phyloP scores from a whole-genome alignment of 2,113 vertebrate species.

The Natator depressus region DNA sequence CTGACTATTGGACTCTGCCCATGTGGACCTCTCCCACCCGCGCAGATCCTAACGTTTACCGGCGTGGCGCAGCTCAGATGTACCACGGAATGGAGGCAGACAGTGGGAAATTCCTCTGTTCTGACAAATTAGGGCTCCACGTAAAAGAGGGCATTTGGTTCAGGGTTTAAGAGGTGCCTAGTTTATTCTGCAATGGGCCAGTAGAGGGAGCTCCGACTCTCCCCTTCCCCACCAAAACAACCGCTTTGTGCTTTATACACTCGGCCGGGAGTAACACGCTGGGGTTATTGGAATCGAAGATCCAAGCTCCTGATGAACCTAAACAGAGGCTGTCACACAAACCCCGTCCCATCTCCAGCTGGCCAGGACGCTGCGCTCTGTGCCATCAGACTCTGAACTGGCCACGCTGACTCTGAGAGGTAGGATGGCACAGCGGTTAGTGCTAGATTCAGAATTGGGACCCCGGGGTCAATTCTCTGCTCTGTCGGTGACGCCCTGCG shows the following conservation, averaged over 20 bases:
- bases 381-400: too few relatives aligned
- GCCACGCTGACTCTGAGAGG: too few relatives aligned
- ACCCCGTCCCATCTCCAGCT: too few relatives aligned
- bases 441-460: too few relatives aligned
- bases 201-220: background rate
- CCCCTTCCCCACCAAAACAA: background rate
- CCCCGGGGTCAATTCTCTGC: too few relatives aligned
- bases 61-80: background rate
- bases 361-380: too few relatives aligned
- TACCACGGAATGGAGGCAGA: background rate
- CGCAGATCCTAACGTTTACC: background rate
- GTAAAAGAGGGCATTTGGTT: too few relatives aligned
- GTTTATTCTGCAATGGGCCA: background rate
- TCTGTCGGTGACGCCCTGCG: too few relatives aligned
- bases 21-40: background rate
- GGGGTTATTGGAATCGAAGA: background rate
- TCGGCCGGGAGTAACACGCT: accelerated
- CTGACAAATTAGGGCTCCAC: background rate
- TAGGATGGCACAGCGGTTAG: too few relatives aligned
- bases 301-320: background rate
- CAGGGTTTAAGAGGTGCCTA: background rate
- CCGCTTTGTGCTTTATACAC: background rate
- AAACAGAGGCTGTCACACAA: background rate
- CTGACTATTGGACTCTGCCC: too few relatives aligned
- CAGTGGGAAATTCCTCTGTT: background rate